Evolutionary conservation across 2,888 invertebrate species (phyloP).

Genomic region (Scaptomyza caliginosa): DNA sequence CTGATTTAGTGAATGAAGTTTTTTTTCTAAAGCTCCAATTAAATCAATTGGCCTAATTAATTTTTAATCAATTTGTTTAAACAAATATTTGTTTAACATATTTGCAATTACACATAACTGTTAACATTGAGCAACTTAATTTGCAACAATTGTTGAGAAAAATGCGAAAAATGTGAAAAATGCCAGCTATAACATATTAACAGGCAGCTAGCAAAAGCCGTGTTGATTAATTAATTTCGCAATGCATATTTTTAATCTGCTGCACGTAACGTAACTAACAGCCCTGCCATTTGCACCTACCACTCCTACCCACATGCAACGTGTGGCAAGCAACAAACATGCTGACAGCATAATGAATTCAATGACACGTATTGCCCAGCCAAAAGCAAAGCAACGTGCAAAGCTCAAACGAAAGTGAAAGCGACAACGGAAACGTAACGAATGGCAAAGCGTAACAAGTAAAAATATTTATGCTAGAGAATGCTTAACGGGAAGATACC

Average conservation of each 20-base stretch:
- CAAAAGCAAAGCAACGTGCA: conserved; percentile 26
- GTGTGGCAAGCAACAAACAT: conserved; percentile 20
- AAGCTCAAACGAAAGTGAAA: conserved; percentile 36
- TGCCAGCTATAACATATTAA: conserved; percentile 12
- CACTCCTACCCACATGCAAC: neutral
- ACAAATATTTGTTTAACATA: conserved; percentile 4
- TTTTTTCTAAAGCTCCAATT: neutral
- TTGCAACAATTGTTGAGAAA: conserved; percentile 23
- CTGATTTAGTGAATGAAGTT: conserved; percentile 6
- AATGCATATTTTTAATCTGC: conserved; percentile 43
- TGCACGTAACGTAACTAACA: conserved; percentile 30
- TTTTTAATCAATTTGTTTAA: conserved; percentile 17
- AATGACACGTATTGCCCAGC: conserved; percentile 67
- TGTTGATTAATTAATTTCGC: conserved; percentile 70
- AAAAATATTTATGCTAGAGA: neutral
- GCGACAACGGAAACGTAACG: conserved; percentile 9
- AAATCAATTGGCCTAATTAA: conserved; percentile 18
- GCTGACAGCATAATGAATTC: conserved; percentile 73
- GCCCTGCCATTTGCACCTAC: neutral
- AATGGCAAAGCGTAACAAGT: conserved; percentile 2
- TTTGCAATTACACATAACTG: conserved; percentile 8
- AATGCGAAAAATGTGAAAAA: conserved; percentile 3
- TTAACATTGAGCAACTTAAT: conserved; percentile 23
- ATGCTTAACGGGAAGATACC: neutral
- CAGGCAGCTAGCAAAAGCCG: conserved; percentile 39